Percentiles rank a stretch among this genome's conserved stretches.
These are phyloP conservation scores for Thunnus albacares DNA, from an alignment of 2,797 vertebrate species.

Conservation along the genomic window DNA sequence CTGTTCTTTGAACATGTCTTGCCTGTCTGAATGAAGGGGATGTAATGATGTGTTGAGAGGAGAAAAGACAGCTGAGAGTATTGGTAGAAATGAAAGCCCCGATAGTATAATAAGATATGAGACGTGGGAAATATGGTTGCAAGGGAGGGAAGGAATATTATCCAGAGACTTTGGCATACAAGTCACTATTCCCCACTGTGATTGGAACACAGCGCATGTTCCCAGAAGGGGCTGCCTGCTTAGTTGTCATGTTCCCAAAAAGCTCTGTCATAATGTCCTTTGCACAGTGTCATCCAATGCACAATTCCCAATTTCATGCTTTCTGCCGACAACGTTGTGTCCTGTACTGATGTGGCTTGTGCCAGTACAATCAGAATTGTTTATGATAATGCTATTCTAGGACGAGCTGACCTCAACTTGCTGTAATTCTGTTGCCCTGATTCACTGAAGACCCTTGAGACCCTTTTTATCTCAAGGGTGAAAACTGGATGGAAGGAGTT, in stretches of 20 bases:
- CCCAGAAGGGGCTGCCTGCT: constrained; percentile 70
- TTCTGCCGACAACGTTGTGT: constrained; percentile 31
- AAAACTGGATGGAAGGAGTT: constrained; percentile 5
- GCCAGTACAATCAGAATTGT: constrained; percentile 45
- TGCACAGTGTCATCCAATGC: constrained; percentile 43
- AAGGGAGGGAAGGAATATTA: constrained; percentile 46
- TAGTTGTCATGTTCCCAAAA: constrained; percentile 66
- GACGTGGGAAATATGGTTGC: constrained; percentile 38
- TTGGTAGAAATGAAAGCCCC: constrained; percentile 31
- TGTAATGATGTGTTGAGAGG: constrained; percentile 30
- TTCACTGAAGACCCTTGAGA: constrained; percentile 40
- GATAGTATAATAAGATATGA: constrained; percentile 28
- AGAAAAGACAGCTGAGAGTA: neutral
- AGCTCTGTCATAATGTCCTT: constrained; percentile 56
- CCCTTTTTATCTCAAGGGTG: neutral
- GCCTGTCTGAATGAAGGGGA: constrained; percentile 20
- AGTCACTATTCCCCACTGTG: constrained; percentile 59
- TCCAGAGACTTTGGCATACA: constrained; percentile 48
- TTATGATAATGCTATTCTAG: constrained; percentile 46
- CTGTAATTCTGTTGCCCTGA: constrained; percentile 35
- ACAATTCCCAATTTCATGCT: constrained; percentile 34
- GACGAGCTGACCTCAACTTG: constrained; percentile 51
- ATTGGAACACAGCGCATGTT: constrained; percentile 59
- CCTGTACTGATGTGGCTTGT: constrained; percentile 16
- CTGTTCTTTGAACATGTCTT: constrained; percentile 43